Conservation (phyloP, 1,140 invertebrate genomes). For the Drosophila prosaltans region DNA sequence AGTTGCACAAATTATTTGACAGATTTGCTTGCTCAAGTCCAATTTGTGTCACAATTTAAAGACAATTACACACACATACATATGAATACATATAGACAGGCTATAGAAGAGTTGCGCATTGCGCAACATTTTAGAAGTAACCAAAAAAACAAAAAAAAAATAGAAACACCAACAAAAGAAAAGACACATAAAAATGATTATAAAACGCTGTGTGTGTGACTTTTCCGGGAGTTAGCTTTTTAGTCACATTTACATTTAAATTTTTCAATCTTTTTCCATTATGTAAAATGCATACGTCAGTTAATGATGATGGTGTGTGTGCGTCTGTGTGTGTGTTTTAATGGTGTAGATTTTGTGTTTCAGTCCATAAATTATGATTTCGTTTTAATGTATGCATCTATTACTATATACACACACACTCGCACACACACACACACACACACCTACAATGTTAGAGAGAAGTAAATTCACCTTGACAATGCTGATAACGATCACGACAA, state of each 20-base stretch:
- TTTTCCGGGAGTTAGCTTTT: slow-evolving; percentile 43
- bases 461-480: slow-evolving; percentile 55
- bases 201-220: slow-evolving; percentile 51
- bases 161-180: not conserved
- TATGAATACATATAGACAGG: slow-evolving; percentile 10
- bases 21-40: slow-evolving; percentile 12
- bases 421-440: slow-evolving; percentile 18
- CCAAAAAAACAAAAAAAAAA: slow-evolving; percentile 28
- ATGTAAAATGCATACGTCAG: slow-evolving; percentile 10
- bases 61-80: slow-evolving; percentile 7
- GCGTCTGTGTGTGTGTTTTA: not conserved
- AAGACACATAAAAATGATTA: slow-evolving; percentile 5
- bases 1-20: slow-evolving; percentile 6
- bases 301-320: slow-evolving; percentile 3
- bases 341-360: slow-evolving; percentile 3
- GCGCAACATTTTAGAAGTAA: slow-evolving; percentile 2
- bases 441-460: slow-evolving; percentile 23
- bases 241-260: slow-evolving; percentile 30
- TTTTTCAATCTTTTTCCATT: not conserved
- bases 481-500: slow-evolving; percentile 31
- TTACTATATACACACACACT: slow-evolving; percentile 18
- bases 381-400: not conserved
- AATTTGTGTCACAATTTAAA: slow-evolving; percentile 18
- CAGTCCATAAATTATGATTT: slow-evolving; percentile 33
- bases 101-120: not conserved